These are phyloP conservation scores for Rhagonycha fulva DNA, from an alignment of 2,888 invertebrate species.

Conservation along the genomic window DNA sequence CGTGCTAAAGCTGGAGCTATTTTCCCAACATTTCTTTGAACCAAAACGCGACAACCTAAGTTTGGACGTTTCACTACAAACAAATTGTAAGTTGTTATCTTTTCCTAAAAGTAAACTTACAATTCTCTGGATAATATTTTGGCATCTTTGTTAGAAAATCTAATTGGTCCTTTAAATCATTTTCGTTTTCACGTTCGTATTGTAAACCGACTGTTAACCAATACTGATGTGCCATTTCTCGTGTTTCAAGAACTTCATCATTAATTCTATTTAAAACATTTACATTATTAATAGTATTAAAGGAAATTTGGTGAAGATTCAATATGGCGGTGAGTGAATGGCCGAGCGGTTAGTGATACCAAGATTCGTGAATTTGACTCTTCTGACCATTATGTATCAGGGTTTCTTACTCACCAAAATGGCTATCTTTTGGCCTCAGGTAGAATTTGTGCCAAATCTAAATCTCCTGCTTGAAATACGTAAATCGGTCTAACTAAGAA, in stretches of 20 bases:
- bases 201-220: conserved; percentile 79
- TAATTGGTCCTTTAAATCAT: conserved; percentile 80
- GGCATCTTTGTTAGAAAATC: conserved; percentile 73
- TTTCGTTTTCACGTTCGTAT: conserved; percentile 85
- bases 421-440: no score
- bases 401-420: no score
- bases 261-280: conserved; percentile 61
- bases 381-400: no score
- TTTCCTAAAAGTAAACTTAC: conserved; percentile 46
- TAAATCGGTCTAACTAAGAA: no score
- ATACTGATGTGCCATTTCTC: conserved; percentile 62
- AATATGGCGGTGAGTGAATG: background rate
- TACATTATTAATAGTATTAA: no score
- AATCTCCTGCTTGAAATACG: no score
- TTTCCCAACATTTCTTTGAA: conserved; percentile 75
- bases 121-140: conserved; percentile 72
- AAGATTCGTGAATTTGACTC: no score
- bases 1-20: conserved; percentile 70
- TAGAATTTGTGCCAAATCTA: no score
- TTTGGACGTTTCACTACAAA: conserved; percentile 74
- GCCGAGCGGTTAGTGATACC: no score
- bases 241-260: conserved; percentile 79
- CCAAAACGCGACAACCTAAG: conserved; percentile 81
- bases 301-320: background rate
- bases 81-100: background rate